Percentiles rank a stretch among this genome's conserved stretches.
These are phyloP conservation scores for Dione juno DNA, from an alignment of 2,888 invertebrate genomes.

Conservation along the genomic window DNA sequence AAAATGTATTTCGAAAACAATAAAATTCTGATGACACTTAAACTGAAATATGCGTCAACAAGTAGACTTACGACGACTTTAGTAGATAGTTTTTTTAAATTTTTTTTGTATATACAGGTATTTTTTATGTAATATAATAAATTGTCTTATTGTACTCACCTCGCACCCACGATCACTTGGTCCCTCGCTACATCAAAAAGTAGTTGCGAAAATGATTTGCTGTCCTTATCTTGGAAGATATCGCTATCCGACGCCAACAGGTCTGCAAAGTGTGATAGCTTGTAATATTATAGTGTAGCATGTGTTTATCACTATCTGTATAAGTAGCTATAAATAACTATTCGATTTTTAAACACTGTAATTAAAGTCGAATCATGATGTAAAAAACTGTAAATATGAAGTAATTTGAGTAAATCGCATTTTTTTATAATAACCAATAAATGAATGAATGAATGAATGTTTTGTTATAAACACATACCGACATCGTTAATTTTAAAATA, in stretches of 20 bases:
- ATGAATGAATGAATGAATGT: not conserved
- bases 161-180: constrained; percentile 94
- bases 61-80: too few relatives aligned
- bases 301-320: not conserved
- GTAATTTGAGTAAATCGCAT: not conserved
- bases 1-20: too few relatives aligned
- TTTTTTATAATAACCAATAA: not conserved
- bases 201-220: constrained; percentile 91
- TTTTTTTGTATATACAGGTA: too few relatives aligned
- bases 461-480: not conserved
- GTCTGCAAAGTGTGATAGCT: constrained; percentile 81
- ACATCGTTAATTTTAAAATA: constrained; percentile 21
- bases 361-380: too few relatives aligned
- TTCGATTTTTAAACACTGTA: too few relatives aligned
- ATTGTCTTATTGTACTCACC: constrained; percentile 82
- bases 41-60: too few relatives aligned
- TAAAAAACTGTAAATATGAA: too few relatives aligned
- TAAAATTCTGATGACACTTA: too few relatives aligned
- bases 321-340: not conserved
- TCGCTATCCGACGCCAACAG: constrained; percentile 85
- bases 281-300: constrained; percentile 25
- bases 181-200: constrained; percentile 93
- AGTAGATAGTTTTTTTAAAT: too few relatives aligned
- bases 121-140: constrained; percentile 19
- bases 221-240: constrained; percentile 88